A percentile compares a stretch with the other conserved stretches of the same genome.
phyloP scores from a whole-genome alignment of 1,140 invertebrate species.

The Lepidotrigona ventralis region DNA sequence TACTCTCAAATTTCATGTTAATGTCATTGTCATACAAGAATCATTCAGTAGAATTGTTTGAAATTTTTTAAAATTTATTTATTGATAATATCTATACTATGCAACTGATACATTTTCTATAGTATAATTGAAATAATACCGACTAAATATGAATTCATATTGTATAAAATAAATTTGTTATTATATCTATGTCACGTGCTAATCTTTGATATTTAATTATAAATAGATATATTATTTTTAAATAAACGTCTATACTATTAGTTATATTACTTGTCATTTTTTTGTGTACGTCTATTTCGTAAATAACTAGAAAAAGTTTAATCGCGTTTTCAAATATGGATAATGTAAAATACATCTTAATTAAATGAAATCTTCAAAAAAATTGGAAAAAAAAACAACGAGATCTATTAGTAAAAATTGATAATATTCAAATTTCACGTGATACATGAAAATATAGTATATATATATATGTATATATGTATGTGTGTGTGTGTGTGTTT shows the following conservation, averaged over 20 bases:
- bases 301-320: not conserved
- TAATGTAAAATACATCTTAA: not conserved
- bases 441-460: not conserved
- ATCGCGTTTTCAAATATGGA: not conserved
- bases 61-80: not conserved
- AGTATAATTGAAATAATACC: not conserved
- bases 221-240: constrained; percentile 38
- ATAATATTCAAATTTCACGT: not conserved
- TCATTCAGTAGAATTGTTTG: too few species aligned
- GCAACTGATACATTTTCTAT: not conserved
- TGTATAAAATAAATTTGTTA: not conserved
- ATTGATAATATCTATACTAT: not conserved
- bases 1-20: not conserved
- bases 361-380: not conserved
- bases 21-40: not conserved
- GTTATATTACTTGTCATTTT: not conserved
- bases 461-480: not conserved
- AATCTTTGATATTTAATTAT: constrained; percentile 1
- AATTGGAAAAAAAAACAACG: not conserved
- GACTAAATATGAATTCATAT: not conserved
- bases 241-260: not conserved
- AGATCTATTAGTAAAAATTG: not conserved
- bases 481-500: not conserved
- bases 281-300: too few species aligned
- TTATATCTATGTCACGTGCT: not conserved